Base-by-base conservation (phyloP, 1,140 invertebrate species). In the Choristoneura fumiferana region DNA sequence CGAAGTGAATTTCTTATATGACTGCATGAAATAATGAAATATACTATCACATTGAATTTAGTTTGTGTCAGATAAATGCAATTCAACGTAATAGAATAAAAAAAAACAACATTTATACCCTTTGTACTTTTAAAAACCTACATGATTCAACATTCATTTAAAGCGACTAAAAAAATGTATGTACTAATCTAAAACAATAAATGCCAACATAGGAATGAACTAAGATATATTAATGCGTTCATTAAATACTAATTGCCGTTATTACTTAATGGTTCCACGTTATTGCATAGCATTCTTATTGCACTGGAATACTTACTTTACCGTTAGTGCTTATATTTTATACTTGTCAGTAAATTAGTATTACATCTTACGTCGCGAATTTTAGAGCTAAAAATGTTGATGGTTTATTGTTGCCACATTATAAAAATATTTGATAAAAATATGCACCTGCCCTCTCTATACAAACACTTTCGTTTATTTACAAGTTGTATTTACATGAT, bases 341-440 rank as follows among this genome's bases (percentile, higher is more conserved):
- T n/a, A 49, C 43, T 49, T 12, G 43, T 17, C 10, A 29, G 22
- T 29, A 49, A 29, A 29, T 22, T 33, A 33, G 6, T n/a, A 9
- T 17, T 49, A 49, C 12, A 49, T 33, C 43, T 49, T 33, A 33
- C 12, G 22, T 29, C 10, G 22, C 18, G 17, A 17, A 22, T 49
- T 22, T 12, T 49, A 49, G 22, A 29, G 18, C 43, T 49, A 49
- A 49, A 49, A 49, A 49, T 29, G 43, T 49, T 49, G 43, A 49
- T 49, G 18, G 43, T 33, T 49, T 49, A 52, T 57, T 56, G 62
- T 76, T 63, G 63, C 68, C 58, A 67, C 57, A 65, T 84, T n/a
- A 84, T 73, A 87, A 87, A 87, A 85, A 87, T 87, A 85, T 78
- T 78, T 66, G 71, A 76, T 72, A 83, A 85, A 87, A 85, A 85